Evolutionary conservation across 2,888 invertebrate species (phyloP).

Genomic region (Plebejus melissa): DNA sequence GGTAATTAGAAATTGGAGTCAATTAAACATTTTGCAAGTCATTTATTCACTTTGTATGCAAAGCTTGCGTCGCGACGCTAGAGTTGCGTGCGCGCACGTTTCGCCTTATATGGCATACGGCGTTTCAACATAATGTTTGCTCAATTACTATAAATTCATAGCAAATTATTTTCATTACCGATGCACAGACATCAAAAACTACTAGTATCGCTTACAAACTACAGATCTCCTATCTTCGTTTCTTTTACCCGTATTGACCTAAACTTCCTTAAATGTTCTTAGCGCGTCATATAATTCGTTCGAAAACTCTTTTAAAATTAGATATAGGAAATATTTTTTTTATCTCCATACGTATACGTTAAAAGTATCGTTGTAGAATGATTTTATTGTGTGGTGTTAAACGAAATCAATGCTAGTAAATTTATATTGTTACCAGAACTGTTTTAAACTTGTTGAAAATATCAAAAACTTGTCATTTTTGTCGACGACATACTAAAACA

Average conservation of each 20-base stretch:
- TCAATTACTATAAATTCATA: conserved; percentile 8
- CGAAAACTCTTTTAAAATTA: conserved; percentile 3
- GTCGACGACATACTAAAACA: conserved; percentile 5
- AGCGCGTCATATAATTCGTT: conserved; percentile 11
- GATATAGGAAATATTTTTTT: conserved; percentile 18
- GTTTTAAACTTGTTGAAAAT: conserved; percentile 17
- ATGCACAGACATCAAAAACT: neutral
- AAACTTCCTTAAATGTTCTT: neutral
- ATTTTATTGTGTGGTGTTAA: conserved; percentile 20
- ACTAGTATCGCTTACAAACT: neutral
- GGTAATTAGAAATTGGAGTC: conserved; percentile 19
- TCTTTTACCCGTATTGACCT: conserved; percentile 18
- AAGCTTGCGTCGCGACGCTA: conserved; percentile 2
- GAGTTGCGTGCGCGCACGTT: neutral
- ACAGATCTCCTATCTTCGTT: neutral
- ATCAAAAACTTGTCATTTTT: conserved; percentile 12
- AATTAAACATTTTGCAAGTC: conserved; percentile 7
- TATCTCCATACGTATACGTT: conserved; percentile 21
- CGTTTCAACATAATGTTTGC: conserved; percentile 4
- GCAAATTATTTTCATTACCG: neutral
- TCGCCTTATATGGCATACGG: neutral
- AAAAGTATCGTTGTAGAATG: conserved; percentile 14
- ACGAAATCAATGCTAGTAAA: conserved; percentile 20
- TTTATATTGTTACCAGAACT: conserved; percentile 21
- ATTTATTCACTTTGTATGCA: neutral